phyloP scores from a whole-genome alignment of 2,888 invertebrate species.

The Brenthis ino region DNA sequence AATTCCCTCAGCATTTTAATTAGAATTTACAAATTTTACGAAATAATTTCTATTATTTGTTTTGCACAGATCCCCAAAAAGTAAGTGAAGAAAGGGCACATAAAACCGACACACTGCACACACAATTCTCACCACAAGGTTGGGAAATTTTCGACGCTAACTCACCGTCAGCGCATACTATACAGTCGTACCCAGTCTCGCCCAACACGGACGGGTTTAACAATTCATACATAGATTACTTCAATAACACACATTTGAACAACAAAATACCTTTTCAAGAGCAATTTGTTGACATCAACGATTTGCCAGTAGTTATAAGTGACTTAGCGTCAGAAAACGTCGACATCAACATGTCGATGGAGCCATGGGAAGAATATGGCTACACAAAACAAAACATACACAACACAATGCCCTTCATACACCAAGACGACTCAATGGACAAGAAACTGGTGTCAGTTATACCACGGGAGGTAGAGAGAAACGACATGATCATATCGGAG shows the following conservation, averaged over 20 bases:
- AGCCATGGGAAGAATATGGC: constrained; percentile 55
- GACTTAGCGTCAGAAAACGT: constrained; percentile 60
- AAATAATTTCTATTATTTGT: constrained; percentile 24
- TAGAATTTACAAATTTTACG: neutral
- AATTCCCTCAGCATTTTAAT: no score
- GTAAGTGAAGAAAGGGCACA: constrained; percentile 66
- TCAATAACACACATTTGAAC: constrained; percentile 48
- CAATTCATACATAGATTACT: constrained; percentile 51
- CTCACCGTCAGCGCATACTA: constrained; percentile 52
- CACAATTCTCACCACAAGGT: constrained; percentile 71
- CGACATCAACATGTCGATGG: constrained; percentile 53
- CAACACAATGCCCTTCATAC: constrained; percentile 67
- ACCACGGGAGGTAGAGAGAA: constrained; percentile 68
- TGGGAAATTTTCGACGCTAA: constrained; percentile 70
- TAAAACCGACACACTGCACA: constrained; percentile 72
- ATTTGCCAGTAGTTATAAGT: constrained; percentile 68
- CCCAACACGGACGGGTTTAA: constrained; percentile 57
- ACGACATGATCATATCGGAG: constrained; percentile 61
- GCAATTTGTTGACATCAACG: constrained; percentile 65
- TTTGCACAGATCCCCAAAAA: constrained; percentile 60
- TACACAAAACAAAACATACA: constrained; percentile 56
- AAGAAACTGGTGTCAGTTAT: constrained; percentile 63
- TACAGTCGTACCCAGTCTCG: constrained; percentile 60
- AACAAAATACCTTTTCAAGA: constrained; percentile 58
- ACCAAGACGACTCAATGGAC: constrained; percentile 70